Conservation (phyloP, 2,888 invertebrate species). For the Melanophora roralis region DNA sequence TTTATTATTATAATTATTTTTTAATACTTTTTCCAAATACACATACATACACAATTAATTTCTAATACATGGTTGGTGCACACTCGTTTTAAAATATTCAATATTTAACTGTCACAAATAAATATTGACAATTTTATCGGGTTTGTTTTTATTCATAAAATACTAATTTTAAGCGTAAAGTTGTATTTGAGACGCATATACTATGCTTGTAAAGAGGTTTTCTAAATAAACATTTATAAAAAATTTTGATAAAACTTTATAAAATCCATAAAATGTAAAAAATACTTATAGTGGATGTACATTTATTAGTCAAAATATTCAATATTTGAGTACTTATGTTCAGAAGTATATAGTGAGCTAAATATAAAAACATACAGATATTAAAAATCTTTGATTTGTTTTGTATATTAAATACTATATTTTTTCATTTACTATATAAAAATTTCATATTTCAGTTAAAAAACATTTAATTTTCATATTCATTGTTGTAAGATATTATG, state of each 20-base stretch:
- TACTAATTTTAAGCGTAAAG: conserved; percentile 19
- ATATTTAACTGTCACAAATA: neutral
- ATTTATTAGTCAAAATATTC: conserved; percentile 37
- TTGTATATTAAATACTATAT: conserved; percentile 13
- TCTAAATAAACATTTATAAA: neutral
- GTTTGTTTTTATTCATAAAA: neutral
- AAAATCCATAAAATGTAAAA: conserved; percentile 38
- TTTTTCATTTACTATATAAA: too few relatives aligned
- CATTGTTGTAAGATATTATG: neutral
- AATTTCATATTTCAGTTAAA: neutral
- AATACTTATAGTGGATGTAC: conserved; percentile 24
- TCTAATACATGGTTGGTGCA: neutral
- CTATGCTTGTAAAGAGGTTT: conserved; percentile 6
- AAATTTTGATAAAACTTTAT: neutral
- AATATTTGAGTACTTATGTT: too few relatives aligned
- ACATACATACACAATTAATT: conserved; percentile 13
- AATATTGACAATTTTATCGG: neutral
- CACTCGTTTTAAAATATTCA: neutral
- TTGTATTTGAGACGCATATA: conserved; percentile 3
- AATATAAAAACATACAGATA: conserved; percentile 4
- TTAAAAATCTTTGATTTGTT: neutral
- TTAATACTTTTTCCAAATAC: conserved; percentile 26
- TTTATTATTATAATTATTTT: neutral
- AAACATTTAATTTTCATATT: neutral
- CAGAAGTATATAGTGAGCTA: conserved; percentile 13